phyloP scores from a whole-genome alignment of 2,888 invertebrate genomes.

The Eristalis pertinax region DNA sequence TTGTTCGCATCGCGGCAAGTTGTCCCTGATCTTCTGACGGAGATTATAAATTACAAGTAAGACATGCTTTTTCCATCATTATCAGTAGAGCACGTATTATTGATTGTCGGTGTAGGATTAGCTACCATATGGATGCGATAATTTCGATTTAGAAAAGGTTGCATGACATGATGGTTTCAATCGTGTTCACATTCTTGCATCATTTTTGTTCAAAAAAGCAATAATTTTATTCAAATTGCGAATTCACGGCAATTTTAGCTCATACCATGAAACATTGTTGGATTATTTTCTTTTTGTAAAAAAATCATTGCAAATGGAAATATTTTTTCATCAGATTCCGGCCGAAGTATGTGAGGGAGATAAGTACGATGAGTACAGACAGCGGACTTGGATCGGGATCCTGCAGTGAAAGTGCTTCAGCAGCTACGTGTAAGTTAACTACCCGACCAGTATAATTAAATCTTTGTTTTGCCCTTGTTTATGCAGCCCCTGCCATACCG shows the following conservation, averaged over 20 bases:
- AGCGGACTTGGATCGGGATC: slow-evolving; percentile 78
- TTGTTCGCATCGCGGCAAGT: slow-evolving; percentile 88
- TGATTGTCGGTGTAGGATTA: too few relatives aligned
- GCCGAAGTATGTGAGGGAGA: slow-evolving; percentile 77
- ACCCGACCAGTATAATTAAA: not conserved
- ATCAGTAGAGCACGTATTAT: too few relatives aligned
- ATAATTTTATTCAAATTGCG: too few relatives aligned
- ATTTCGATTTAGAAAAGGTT: too few relatives aligned
- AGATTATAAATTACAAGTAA: slow-evolving; percentile 89
- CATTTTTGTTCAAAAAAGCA: too few relatives aligned
- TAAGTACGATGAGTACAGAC: slow-evolving; percentile 78
- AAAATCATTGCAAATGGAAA: too few relatives aligned
- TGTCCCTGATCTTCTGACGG: slow-evolving; percentile 87
- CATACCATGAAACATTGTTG: too few relatives aligned
- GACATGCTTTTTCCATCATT: slow-evolving; percentile 25
- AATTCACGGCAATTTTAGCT: not conserved
- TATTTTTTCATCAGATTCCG: slow-evolving; percentile 74
- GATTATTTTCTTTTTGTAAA: too few relatives aligned
- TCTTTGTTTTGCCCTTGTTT: slow-evolving; percentile 18
- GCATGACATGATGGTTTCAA: too few relatives aligned
- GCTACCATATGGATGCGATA: too few relatives aligned
- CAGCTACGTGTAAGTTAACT: slow-evolving; percentile 77
- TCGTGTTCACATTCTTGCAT: too few relatives aligned
- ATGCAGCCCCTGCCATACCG: slow-evolving; percentile 75
- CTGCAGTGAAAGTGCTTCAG: slow-evolving; percentile 71